These are phyloP conservation scores for Brachyhypopomus occidentalis DNA, from an alignment of 2,113 vertebrate species.

Conservation along the genomic window DNA sequence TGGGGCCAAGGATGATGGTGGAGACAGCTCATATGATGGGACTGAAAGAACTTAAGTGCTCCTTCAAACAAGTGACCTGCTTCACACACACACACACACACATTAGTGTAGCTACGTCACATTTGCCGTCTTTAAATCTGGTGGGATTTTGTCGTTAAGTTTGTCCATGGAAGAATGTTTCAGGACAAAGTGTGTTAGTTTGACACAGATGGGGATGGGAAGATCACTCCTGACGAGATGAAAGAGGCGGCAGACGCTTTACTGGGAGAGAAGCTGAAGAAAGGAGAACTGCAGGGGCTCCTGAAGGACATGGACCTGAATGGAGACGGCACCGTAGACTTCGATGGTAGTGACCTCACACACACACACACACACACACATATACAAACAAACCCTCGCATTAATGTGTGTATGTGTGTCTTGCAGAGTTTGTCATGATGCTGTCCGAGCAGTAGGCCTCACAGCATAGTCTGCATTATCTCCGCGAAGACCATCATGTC, in stretches of 20 bases:
- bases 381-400: no score
- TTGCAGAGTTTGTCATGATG: slow-evolving; percentile 80
- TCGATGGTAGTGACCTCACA: slow-evolving; percentile 79
- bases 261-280: slow-evolving; percentile 89
- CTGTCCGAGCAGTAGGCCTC: slow-evolving; percentile 69
- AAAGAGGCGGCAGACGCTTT: slow-evolving; percentile 81
- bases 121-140: no score
- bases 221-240: slow-evolving; percentile 80
- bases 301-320: slow-evolving; percentile 92
- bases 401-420: slow-evolving; percentile 8
- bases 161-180: no score
- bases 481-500: neutral
- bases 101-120: no score
- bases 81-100: neutral
- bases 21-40: slow-evolving; percentile 87
- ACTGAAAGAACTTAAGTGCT: slow-evolving; percentile 86
- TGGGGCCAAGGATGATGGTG: slow-evolving; percentile 77
- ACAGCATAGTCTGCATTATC: neutral
- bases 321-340: slow-evolving; percentile 90
- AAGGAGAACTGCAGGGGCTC: slow-evolving; percentile 92
- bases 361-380: no score
- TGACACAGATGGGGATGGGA: slow-evolving; percentile 80
- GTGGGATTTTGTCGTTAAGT: no score
- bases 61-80: slow-evolving; percentile 84
- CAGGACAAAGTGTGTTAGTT: slow-evolving; percentile 67